Evolutionary conservation across 1,140 invertebrate species (phyloP), one percentile per base, ranked within the genome.

Genomic region (Drosophila pandora): DNA sequence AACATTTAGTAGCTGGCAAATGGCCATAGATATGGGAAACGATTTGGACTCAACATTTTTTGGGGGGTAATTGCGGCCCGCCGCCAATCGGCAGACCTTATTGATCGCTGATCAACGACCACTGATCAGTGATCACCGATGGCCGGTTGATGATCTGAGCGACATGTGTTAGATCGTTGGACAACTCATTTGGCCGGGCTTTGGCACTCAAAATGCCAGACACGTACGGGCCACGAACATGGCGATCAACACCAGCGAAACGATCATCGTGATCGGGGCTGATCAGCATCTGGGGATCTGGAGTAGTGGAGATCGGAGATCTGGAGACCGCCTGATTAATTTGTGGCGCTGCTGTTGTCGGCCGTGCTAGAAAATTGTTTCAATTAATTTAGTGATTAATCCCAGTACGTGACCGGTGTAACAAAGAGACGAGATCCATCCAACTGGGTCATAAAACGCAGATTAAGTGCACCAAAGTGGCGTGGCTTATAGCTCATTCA

Each of bases 351-450:
- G 69, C 63, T 77, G 74, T 87, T 87, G 77, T 78, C 71, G 55
- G 65, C 78, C 85, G 39, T 81, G 83, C 74, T 82, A 55, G 79
- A 60, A 87, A 87, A 88, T 88, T 76, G 82, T 89, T 88, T 87
- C 83, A 87, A 87, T 87, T 87, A 87, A 87, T 87, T 87, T 88
- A 88, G 83, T 67, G 83, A 87, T 87, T 87, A 87, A 87, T 87
- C 83, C 83, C 37, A 71, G 79, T 63, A 87, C 83, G 83, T 87
- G 83, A 69, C 57, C 76, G 37, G 70, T 6, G 28, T 76, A 59
- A 47, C 62, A 76, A 88, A 69, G 61, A 37, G 37, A n/a, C n/a
- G 25, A 8, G 23, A 55, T 47, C 43, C 10, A 50, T 23, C 34
- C 57, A 87, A 88, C 83, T 79, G 75, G 78, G 79, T 82, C 82